Evolutionary conservation across 2,888 invertebrate species (phyloP).

Genomic region (Mesochorus sp.): DNA sequence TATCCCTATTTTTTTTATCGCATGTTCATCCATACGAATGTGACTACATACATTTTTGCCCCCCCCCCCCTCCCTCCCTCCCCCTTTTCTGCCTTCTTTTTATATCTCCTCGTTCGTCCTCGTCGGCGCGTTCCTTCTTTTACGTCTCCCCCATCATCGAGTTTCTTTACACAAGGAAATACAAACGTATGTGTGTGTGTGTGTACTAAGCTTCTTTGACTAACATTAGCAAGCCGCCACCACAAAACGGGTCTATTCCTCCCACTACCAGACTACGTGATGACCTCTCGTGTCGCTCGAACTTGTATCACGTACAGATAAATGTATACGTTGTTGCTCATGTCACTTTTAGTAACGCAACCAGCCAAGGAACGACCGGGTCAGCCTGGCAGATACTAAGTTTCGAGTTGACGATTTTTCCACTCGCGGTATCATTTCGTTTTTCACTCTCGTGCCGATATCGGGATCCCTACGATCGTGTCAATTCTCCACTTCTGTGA

Average conservation of each 20-base stretch:
- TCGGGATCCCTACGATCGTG: not conserved
- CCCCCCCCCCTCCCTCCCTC: conserved; percentile 23
- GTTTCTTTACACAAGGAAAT: conserved; percentile 2
- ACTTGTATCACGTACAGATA: conserved; percentile 77
- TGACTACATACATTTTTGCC: conserved; percentile 15
- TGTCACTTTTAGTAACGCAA: conserved; percentile 77
- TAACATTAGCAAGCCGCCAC: conserved; percentile 55
- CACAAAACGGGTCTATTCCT: conserved; percentile 72
- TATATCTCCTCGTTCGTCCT: conserved; percentile 45
- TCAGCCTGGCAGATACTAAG: conserved; percentile 41
- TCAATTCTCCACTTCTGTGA: not conserved
- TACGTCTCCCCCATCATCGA: conserved; percentile 45
- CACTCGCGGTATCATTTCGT: not conserved
- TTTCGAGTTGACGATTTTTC: not conserved
- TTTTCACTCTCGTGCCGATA: not conserved
- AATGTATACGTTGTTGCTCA: conserved; percentile 79
- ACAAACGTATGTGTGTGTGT: not conserved
- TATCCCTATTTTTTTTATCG: conserved; percentile 22
- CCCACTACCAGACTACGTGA: conserved; percentile 72
- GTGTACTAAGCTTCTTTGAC: conserved; percentile 33
- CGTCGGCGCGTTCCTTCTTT: conserved; percentile 38
- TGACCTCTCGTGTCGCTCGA: conserved; percentile 81
- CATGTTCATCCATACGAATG: not conserved
- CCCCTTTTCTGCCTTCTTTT: conserved; percentile 39
- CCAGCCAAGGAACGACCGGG: conserved; percentile 62